Conservation (phyloP, 1,140 invertebrate species). For the Bombyx mandarina region DNA sequence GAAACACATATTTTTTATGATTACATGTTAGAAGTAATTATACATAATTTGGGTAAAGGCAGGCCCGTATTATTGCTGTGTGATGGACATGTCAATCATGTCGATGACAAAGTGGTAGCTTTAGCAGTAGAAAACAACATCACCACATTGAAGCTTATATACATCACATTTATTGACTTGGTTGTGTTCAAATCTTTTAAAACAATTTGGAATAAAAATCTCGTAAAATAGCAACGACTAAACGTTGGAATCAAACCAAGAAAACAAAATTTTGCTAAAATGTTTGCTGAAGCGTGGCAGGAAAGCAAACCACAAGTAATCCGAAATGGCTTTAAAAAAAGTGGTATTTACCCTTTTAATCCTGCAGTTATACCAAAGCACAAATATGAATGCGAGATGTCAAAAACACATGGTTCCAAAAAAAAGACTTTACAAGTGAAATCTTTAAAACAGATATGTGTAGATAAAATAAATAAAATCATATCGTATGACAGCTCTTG, state of each 20-base stretch:
- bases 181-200: slow-evolving; percentile 36
- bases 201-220: slow-evolving; percentile 17
- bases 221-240: slow-evolving; percentile 23
- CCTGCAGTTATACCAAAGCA: slow-evolving; percentile 10
- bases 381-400: slow-evolving; percentile 15
- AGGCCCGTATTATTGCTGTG: slow-evolving; percentile 23
- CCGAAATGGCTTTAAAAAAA: slow-evolving; percentile 20
- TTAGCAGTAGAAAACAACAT: slow-evolving; percentile 19
- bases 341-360: slow-evolving; percentile 18
- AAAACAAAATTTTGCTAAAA: slow-evolving; percentile 7
- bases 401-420: slow-evolving; percentile 3
- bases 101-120: slow-evolving; percentile 21
- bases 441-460: too few species aligned
- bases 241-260: slow-evolving; percentile 15
- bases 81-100: slow-evolving; percentile 25
- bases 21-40: slow-evolving; percentile 14
- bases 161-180: slow-evolving; percentile 27
- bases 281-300: slow-evolving; percentile 7
- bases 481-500: too few species aligned
- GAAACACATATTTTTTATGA: slow-evolving; percentile 11
- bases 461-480: too few species aligned
- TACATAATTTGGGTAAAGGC: slow-evolving; percentile 13
- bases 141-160: slow-evolving; percentile 28
- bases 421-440: not conserved
- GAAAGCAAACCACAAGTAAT: slow-evolving; percentile 16